phyloP scores from a whole-genome alignment of 2,113 vertebrate species.

The Heloderma charlesbogerti region DNA sequence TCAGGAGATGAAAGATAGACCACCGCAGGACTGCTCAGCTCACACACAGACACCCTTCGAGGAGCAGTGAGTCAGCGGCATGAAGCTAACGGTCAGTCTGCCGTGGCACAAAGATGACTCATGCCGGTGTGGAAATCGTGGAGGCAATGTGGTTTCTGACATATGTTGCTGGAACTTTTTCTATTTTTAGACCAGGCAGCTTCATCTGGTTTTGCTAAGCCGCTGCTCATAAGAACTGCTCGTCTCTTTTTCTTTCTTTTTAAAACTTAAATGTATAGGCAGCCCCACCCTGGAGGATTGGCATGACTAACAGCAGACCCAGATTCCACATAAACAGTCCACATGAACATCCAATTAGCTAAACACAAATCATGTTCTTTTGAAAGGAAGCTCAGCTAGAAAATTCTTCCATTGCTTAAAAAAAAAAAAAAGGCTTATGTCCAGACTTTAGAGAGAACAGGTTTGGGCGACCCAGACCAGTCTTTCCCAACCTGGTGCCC shows the following conservation, averaged over 20 bases:
- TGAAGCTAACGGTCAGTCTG: neutral
- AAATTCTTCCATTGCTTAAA: neutral
- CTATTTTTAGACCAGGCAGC: neutral
- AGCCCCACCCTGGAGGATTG: neutral
- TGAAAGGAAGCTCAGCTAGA: too few species aligned
- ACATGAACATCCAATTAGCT: neutral
- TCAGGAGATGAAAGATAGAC: neutral
- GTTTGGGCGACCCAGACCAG: neutral
- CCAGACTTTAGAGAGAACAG: neutral
- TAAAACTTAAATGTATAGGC: neutral
- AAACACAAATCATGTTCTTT: neutral
- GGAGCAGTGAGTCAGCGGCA: slow-evolving; percentile 5
- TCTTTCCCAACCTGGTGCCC: too few species aligned
- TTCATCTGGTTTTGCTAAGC: neutral
- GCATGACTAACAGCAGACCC: neutral
- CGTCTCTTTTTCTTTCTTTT: neutral
- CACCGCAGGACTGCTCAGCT: neutral
- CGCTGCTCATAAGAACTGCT: neutral
- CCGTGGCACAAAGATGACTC: neutral
- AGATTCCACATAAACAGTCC: neutral
- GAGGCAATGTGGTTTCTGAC: neutral
- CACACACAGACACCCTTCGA: neutral
- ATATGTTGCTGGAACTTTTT: neutral
- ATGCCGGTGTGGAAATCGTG: neutral
- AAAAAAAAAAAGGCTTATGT: neutral